A percentile compares a stretch with the other conserved stretches of the same genome.
These are phyloP conservation scores for Amiota communis DNA, from an alignment of 2,888 invertebrate genomes.

Conservation along the genomic window DNA sequence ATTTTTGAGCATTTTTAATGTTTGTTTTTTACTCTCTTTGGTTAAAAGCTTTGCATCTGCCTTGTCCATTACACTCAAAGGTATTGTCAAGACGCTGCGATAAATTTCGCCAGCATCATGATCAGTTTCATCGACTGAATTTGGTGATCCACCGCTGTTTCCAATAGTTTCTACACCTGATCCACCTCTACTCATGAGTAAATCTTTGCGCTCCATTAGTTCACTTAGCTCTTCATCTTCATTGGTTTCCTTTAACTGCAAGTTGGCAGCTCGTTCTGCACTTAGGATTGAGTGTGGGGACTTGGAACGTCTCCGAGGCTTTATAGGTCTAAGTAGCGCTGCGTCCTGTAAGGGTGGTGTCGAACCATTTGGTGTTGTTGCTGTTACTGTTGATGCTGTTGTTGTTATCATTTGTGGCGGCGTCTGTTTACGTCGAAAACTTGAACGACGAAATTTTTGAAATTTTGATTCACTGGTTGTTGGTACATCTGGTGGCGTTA, in stretches of 20 bases:
- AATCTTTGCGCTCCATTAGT: conserved; percentile 31
- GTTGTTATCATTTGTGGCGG: conserved; percentile 22
- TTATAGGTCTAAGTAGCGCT: conserved; percentile 5
- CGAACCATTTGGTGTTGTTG: neutral
- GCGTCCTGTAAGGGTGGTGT: conserved; percentile 19
- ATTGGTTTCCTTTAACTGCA: conserved; percentile 44
- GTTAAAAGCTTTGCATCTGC: conserved; percentile 16
- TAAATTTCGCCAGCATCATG: conserved; percentile 1
- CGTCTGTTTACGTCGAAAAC: conserved; percentile 52
- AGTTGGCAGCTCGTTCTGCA: conserved; percentile 26
- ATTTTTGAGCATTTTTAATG: conserved; percentile 36
- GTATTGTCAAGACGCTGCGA: conserved; percentile 31
- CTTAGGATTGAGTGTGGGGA: conserved; percentile 47
- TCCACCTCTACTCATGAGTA: conserved; percentile 35
- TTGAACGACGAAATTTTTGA: conserved; percentile 54
- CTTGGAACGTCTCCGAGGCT: conserved; percentile 53
- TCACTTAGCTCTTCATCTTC: conserved; percentile 43
- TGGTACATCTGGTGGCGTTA: neutral
- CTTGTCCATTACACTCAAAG: conserved; percentile 28
- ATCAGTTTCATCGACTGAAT: neutral
- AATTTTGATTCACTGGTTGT: conserved; percentile 44
- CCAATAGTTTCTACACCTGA: conserved; percentile 11
- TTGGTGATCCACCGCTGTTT: neutral
- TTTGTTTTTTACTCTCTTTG: conserved; percentile 36
- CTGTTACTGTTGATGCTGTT: neutral